Base-by-base conservation (phyloP, 2,797 vertebrate genomes). In the Falco berigora region DNA sequence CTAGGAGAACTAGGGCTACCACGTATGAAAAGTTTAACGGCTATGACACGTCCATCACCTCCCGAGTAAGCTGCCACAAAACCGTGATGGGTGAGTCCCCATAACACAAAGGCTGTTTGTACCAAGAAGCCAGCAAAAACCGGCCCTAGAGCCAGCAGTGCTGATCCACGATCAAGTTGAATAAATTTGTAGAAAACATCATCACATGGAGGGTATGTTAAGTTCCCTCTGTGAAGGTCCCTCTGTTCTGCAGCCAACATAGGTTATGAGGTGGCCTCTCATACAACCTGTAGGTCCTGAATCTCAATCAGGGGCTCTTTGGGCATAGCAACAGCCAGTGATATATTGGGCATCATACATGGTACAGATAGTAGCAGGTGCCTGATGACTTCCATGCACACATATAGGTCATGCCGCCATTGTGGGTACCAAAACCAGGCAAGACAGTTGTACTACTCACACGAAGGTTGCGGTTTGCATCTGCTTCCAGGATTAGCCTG, bases 301-400 rank as follows among this genome's bases (percentile, higher is more conserved):
- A 44, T 64, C 14, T 79, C 46, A 34, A 6, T 47, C 5, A 34
- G 49, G 20, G 12, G 30, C 14, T 1, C 8, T 69, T 28, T 52
- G 20, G 15, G 27, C 20, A 19, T 4, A 38, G 36, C 30, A 83
- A 36, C 27, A 90, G 52, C 10, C 42, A 50, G 46, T 16, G 30
- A 4, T 14, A 19, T 3, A 10, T 2, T 22, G 12, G 32, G 9
- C 62, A 50, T 21, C 28, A 22, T 9, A 12, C 0, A 2, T 2
- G 17, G 53, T 19, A 20, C 46, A 27, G 7, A 5, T 38, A 2
- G 3, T 3, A 68, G 49, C 46, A 86, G 23, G 7, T 25, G 6
- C 30, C 27, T 34, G 30, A 17, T 24, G 46, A 12, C 28, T 69
- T 67, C 4, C 2, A 2, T 11, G 20, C 27, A 47, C 36, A 36